Percentiles rank a stretch among this genome's conserved stretches.
Evolutionary conservation across 2,797 vertebrate genomes (phyloP).

Genomic region (Neosalanx taihuensis): DNA sequence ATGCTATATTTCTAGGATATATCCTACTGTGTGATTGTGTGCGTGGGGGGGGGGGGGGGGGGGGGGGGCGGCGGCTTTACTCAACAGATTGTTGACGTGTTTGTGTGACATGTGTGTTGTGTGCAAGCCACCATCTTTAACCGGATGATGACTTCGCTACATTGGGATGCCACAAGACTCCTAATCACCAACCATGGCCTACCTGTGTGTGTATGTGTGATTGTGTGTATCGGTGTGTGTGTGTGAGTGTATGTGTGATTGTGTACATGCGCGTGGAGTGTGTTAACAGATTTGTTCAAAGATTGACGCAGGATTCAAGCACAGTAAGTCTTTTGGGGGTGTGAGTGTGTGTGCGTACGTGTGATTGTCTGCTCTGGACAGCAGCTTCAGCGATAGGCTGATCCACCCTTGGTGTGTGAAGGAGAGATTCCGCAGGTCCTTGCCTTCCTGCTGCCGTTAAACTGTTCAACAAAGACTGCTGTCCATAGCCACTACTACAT

Average conservation of each 20-base stretch:
- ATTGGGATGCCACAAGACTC: neutral
- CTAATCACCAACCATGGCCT: too few relatives aligned
- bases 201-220: neutral
- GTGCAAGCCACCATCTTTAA: slow-evolving; percentile 3
- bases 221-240: neutral
- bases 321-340: neutral
- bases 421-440: too few relatives aligned
- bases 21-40: neutral
- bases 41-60: neutral
- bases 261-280: neutral
- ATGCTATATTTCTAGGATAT: neutral
- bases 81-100: neutral
- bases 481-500: too few relatives aligned
- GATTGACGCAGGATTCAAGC: slow-evolving; percentile 11
- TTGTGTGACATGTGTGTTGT: slow-evolving; percentile 5
- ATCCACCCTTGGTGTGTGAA: too few relatives aligned
- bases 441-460: too few relatives aligned
- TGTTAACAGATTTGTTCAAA: slow-evolving; percentile 1
- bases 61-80: too few relatives aligned
- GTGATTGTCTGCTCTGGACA: neutral
- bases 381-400: too few relatives aligned
- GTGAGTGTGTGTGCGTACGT: slow-evolving; percentile 1
- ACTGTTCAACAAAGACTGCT: too few relatives aligned
- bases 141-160: neutral
- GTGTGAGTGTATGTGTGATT: neutral